Conservation (phyloP, 1,140 invertebrate species). For the Anoplolepis gracilipes region DNA sequence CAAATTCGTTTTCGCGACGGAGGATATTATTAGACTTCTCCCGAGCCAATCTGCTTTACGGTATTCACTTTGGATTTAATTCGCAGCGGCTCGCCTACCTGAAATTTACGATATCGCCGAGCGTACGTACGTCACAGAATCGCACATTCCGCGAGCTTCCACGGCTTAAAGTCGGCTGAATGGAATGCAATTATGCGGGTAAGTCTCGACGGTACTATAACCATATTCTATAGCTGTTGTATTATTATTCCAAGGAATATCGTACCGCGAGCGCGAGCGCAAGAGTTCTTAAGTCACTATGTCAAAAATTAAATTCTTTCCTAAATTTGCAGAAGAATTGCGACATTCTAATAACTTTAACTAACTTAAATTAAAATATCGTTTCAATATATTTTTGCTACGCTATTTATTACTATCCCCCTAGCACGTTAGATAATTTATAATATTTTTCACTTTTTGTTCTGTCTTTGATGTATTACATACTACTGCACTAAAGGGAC, state of each 20-base stretch:
- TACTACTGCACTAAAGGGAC: too few relatives aligned
- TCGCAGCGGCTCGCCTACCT: conserved; percentile 30
- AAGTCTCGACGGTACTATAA: conserved; percentile 62
- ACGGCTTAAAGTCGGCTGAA: conserved; percentile 57
- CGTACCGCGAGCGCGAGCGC: background rate
- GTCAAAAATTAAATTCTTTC: conserved; percentile 51
- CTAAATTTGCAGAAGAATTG: background rate
- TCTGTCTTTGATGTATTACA: too few relatives aligned
- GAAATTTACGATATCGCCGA: conserved; percentile 40
- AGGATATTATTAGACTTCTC: conserved; percentile 31
- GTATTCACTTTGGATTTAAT: conserved; percentile 45
- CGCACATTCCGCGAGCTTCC: conserved; percentile 51
- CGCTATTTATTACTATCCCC: too few relatives aligned
- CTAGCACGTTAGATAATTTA: too few relatives aligned
- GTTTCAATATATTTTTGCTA: background rate
- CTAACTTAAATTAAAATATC: conserved; percentile 15
- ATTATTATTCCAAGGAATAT: conserved; percentile 58
- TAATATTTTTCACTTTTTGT: too few relatives aligned
- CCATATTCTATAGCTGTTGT: conserved; percentile 43
- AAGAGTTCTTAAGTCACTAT: conserved; percentile 24
- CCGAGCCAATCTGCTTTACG: conserved; percentile 34
- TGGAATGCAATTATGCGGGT: conserved; percentile 67
- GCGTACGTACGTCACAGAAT: conserved; percentile 38
- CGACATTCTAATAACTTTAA: conserved; percentile 3
- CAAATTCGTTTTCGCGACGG: background rate